A percentile compares a stretch with the other conserved stretches of the same genome.
Evolutionary conservation across 2,113 vertebrate genomes (phyloP).

Genomic region (Prionailurus bengalensis): DNA sequence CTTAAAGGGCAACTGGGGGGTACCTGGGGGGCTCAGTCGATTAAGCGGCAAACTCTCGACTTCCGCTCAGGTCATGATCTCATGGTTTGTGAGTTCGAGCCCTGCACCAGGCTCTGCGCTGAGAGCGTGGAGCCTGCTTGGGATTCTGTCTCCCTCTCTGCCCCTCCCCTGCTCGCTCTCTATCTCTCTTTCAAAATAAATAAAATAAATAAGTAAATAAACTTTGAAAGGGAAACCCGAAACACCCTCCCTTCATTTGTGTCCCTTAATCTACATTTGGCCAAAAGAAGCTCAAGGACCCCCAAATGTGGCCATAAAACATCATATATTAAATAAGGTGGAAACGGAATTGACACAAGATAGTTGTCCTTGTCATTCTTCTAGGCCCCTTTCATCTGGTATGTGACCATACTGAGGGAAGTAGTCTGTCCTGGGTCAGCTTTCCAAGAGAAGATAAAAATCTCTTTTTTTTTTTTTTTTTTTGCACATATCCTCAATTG

Average conservation of each 20-base stretch:
- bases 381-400: not conserved
- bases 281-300: not conserved
- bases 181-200: too few species aligned
- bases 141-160: too few species aligned
- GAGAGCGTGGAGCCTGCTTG: too few species aligned
- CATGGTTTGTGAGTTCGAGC: too few species aligned
- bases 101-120: too few species aligned
- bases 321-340: not conserved
- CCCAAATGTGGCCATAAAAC: not conserved
- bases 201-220: too few species aligned
- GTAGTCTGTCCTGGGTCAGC: not conserved
- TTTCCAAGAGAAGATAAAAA: constrained; percentile 28
- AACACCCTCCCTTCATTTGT: not conserved
- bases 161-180: too few species aligned
- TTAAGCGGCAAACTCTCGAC: too few species aligned
- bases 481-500: not conserved
- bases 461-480: not conserved
- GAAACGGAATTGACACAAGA: not conserved
- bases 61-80: too few species aligned
- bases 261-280: not conserved
- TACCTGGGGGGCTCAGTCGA: too few species aligned
- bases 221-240: not conserved
- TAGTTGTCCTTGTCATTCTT: not conserved
- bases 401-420: not conserved
- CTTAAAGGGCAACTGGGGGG: not conserved